Evolutionary conservation across 2,797 vertebrate genomes (phyloP).

Genomic region (Cyprinella venusta): DNA sequence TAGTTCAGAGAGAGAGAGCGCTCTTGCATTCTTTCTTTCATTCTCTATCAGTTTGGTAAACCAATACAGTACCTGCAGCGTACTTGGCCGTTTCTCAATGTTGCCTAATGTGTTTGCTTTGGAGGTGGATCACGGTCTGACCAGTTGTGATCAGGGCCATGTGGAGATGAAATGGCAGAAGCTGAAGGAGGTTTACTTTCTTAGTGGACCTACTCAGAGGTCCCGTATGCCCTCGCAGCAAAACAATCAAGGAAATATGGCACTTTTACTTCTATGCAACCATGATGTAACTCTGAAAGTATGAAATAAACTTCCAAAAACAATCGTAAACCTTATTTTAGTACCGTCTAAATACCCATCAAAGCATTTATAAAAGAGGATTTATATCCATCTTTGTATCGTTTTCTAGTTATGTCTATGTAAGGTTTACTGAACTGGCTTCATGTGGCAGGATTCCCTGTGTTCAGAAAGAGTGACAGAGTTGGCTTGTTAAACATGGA

Average conservation of each 20-base stretch:
- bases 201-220: conserved; percentile 17
- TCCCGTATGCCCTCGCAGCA: conserved; percentile 19
- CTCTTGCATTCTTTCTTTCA: neutral
- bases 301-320: neutral
- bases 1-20: neutral
- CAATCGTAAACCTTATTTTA: neutral
- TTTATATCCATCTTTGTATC: neutral
- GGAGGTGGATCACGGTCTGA: neutral
- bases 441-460: neutral
- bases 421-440: neutral
- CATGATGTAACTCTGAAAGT: conserved; percentile 4
- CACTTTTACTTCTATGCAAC: conserved; percentile 5
- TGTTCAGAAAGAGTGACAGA: neutral
- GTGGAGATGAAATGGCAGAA: conserved; percentile 24
- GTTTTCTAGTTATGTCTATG: neutral
- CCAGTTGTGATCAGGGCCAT: conserved; percentile 28
- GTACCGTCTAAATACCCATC: neutral
- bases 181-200: neutral
- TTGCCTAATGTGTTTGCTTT: conserved; percentile 44
- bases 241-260: conserved; percentile 25
- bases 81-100: neutral
- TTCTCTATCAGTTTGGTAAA: conserved; percentile 28
- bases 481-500: conserved; percentile 8
- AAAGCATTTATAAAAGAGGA: neutral
- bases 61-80: neutral